These are phyloP conservation scores for Nycticryphes semicollaris DNA, from an alignment of 2,113 vertebrate genomes.

Conservation along the genomic window DNA sequence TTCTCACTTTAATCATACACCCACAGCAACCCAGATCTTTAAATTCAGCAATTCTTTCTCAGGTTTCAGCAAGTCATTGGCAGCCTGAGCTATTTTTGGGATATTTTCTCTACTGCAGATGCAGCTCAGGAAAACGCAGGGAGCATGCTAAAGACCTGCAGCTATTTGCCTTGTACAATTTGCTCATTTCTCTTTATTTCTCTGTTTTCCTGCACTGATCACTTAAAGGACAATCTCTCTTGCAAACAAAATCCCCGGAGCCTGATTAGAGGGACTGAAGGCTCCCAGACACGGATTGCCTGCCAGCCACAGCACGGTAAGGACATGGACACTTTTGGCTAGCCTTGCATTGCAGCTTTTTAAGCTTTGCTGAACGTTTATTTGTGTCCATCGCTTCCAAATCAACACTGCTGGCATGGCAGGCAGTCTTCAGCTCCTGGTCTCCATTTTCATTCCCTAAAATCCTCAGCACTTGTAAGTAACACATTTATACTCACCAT, in stretches of 20 bases:
- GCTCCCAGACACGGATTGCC: constrained; percentile 74
- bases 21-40: constrained; percentile 79
- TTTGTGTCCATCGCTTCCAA: constrained; percentile 73
- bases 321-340: constrained; percentile 64
- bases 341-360: constrained; percentile 58
- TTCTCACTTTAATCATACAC: constrained; percentile 76
- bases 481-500: constrained; percentile 58
- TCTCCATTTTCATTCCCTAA: constrained; percentile 79
- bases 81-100: constrained; percentile 80
- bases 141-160: constrained; percentile 77
- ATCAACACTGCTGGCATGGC: constrained; percentile 76
- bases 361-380: constrained; percentile 63
- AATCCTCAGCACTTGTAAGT: constrained; percentile 77
- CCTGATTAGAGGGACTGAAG: constrained; percentile 70
- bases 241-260: constrained; percentile 73
- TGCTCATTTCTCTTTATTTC: constrained; percentile 64
- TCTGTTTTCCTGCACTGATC: constrained; percentile 69
- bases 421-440: constrained; percentile 67
- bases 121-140: constrained; percentile 77
- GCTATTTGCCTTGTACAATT: constrained; percentile 72
- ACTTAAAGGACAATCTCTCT: constrained; percentile 70
- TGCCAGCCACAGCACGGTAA: constrained; percentile 77
- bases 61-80: constrained; percentile 79
- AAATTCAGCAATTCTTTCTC: constrained; percentile 80
- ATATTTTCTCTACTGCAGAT: constrained; percentile 80